These are phyloP conservation scores for Drosophila neotestacea DNA, from an alignment of 2,888 invertebrate genomes.

Conservation along the genomic window DNA sequence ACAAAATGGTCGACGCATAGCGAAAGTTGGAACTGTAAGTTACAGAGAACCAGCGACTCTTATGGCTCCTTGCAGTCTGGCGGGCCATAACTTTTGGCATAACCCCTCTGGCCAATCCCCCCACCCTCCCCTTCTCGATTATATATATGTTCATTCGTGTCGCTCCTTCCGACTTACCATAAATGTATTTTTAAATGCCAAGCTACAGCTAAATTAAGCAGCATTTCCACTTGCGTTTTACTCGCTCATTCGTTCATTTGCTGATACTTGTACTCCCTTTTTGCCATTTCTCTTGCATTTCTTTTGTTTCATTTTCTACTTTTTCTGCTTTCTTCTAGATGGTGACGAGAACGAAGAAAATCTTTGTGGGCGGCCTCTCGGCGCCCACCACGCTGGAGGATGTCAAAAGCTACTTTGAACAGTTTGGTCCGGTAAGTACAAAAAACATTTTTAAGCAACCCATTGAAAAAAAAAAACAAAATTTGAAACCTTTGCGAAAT, in stretches of 20 bases:
- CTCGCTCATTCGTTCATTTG: conserved; percentile 46
- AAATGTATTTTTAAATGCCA: conserved; percentile 75
- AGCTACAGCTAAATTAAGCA: conserved; percentile 58
- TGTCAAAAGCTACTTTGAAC: conserved; percentile 99
- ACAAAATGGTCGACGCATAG: conserved; percentile 75
- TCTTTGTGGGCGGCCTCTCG: conserved; percentile 99
- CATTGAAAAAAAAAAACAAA: conserved; percentile 4
- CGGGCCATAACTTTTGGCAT: conserved; percentile 64
- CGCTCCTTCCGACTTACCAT: conserved; percentile 32
- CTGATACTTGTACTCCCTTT: conserved; percentile 22
- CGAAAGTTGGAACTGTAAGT: conserved; percentile 74
- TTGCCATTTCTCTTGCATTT: conserved; percentile 6
- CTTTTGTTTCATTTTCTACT: conserved; percentile 4
- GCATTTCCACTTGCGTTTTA: conserved; percentile 47
- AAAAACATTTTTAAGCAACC: not conserved
- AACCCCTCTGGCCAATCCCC: conserved; percentile 6
- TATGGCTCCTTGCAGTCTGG: conserved; percentile 56
- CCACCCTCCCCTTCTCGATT: not conserved
- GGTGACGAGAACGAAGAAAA: conserved; percentile 99
- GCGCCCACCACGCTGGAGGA: conserved; percentile 99
- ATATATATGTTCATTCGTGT: not conserved
- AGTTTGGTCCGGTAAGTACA: conserved; percentile 98
- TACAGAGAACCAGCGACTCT: conserved; percentile 60
- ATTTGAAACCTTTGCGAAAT: not conserved
- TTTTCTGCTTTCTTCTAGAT: conserved; percentile 88